Conservation (phyloP, 2,113 vertebrate genomes). For the Zapornia atra region DNA sequence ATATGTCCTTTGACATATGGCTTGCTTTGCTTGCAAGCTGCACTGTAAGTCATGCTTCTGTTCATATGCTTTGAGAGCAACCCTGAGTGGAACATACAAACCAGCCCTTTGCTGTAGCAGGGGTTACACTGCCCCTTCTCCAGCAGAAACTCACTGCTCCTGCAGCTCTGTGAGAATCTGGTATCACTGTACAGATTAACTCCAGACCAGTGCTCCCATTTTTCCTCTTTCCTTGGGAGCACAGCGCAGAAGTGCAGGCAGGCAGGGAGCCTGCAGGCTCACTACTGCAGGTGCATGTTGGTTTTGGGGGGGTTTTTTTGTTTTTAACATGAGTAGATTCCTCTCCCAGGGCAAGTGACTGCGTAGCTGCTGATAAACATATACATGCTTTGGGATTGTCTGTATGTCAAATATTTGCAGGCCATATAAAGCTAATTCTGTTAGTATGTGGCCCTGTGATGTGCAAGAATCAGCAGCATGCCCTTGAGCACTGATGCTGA, state of each 20-base stretch:
- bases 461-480: background rate
- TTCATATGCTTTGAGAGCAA: background rate
- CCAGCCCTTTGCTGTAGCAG: background rate
- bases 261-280: background rate
- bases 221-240: background rate
- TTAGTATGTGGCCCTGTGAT: background rate
- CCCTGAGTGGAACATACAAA: background rate
- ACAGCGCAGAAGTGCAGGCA: fast-evolving
- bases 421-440: background rate
- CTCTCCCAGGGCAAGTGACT: background rate
- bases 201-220: background rate
- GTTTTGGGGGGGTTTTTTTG: no score
- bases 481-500: background rate
- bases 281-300: background rate
- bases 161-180: background rate
- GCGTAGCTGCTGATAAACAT: background rate
- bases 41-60: background rate
- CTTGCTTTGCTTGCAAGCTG: background rate
- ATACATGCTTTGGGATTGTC: background rate
- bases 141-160: background rate
- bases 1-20: background rate
- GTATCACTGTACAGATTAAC: background rate
- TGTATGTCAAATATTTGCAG: background rate
- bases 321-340: background rate
- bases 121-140: background rate